phyloP scores from a whole-genome alignment of 2,113 vertebrate genomes.

The Brachypteracias leptosomus region DNA sequence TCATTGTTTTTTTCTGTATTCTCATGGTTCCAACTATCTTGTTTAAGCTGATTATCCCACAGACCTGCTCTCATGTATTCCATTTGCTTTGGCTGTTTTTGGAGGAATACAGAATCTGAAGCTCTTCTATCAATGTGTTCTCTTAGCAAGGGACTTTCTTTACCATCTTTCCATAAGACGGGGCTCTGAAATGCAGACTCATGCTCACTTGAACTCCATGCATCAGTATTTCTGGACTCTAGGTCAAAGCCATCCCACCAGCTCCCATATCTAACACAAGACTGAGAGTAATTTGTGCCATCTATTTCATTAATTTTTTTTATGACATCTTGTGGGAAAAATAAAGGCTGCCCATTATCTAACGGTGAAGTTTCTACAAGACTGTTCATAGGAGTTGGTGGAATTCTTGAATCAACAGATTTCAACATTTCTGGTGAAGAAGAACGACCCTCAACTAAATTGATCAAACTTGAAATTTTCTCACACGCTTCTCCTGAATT shows the following conservation, averaged over 20 bases:
- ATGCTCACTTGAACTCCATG: constrained; percentile 77
- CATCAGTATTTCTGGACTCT: constrained; percentile 73
- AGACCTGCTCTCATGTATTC: constrained; percentile 47
- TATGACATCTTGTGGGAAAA: constrained; percentile 82
- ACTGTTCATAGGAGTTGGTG: constrained; percentile 89
- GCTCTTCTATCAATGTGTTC: constrained; percentile 64
- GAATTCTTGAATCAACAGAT: constrained; percentile 76
- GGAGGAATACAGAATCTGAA: constrained; percentile 72
- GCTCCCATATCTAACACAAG: constrained; percentile 75
- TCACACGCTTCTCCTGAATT: constrained; percentile 53
- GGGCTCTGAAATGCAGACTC: constrained; percentile 78
- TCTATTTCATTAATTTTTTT: constrained; percentile 80
- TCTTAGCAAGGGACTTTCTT: constrained; percentile 21
- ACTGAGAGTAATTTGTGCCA: constrained; percentile 70
- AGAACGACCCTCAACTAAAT: constrained; percentile 62
- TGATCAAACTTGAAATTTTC: constrained; percentile 55
- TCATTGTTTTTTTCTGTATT: constrained; percentile 20
- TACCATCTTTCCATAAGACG: constrained; percentile 71
- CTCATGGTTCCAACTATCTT: background rate
- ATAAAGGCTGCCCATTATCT: constrained; percentile 76
- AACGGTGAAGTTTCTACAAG: constrained; percentile 85
- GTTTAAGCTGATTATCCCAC: constrained; percentile 61
- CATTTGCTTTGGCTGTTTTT: constrained; percentile 50
- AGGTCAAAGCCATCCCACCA: constrained; percentile 88
- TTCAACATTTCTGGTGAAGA: constrained; percentile 65